A percentile compares a stretch with the other conserved stretches of the same genome.
Conservation (phyloP, 1,140 invertebrate species). For the Brachionus koreanus region DNA sequence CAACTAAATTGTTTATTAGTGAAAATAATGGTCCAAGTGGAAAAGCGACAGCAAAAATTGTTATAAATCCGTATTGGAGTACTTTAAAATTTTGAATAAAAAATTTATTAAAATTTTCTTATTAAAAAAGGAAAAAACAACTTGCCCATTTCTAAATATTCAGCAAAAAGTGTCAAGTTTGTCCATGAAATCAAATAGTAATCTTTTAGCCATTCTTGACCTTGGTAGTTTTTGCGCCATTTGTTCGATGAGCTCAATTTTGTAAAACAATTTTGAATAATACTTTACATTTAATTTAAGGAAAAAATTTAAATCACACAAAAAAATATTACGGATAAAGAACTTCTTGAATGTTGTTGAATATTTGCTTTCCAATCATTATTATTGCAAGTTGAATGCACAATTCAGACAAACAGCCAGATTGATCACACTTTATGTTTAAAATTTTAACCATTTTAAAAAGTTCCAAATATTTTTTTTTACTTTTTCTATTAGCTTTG, state of each 20-base stretch:
- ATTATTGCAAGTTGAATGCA: conserved; percentile 77
- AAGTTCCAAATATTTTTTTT: not conserved
- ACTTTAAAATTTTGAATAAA: conserved; percentile 46
- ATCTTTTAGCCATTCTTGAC: conserved; percentile 78
- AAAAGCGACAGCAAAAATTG: conserved; percentile 78
- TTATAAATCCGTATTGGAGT: conserved; percentile 79
- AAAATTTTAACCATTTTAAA: not conserved
- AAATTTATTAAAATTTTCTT: not conserved
- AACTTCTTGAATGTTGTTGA: conserved; percentile 71
- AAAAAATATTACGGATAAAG: conserved; percentile 63
- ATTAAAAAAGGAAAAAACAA: conserved; percentile 50
- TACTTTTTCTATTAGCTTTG: conserved; percentile 9
- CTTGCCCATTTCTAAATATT: conserved; percentile 92
- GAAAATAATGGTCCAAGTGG: conserved; percentile 77
- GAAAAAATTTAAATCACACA: not conserved
- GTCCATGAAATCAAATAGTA: conserved; percentile 75
- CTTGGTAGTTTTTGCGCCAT: not conserved
- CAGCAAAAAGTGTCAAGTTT: conserved; percentile 72
- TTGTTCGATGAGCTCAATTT: conserved; percentile 60
- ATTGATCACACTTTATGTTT: conserved; percentile 67
- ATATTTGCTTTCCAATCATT: conserved; percentile 78
- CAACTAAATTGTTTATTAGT: conserved; percentile 74
- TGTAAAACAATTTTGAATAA: conserved; percentile 62
- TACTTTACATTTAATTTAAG: not conserved
- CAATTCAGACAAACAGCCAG: conserved; percentile 75